Evolutionary conservation across 2,888 invertebrate genomes (phyloP), one percentile per base, ranked within the genome.

Genomic region (Ditula angustiorana): DNA sequence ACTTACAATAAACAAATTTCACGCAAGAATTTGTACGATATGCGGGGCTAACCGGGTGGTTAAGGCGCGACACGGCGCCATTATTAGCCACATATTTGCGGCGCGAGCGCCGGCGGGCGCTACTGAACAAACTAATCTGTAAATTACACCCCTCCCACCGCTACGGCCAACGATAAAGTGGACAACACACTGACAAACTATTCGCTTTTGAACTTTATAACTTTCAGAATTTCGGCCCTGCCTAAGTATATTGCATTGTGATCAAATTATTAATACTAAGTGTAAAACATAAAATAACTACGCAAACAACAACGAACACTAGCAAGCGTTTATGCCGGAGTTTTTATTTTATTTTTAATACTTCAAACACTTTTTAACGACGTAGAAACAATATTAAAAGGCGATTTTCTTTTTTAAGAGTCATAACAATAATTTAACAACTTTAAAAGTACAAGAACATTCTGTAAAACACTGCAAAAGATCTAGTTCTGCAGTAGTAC

Each of bases 81-180:
- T 84, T 87, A 88, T 89, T 85, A 82, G 79, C 81, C 81, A 81
- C 87, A 88, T 88, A 88, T 88, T 90, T 90, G 86, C 80, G 82
- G 82, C 77, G 68, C 70, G 74, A 76, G 75, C 73, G 78, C 82
- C 83, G 81, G 13, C 52, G 7, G 83, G n/a, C n/a, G n/a, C 82
- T 83, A 78, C 88, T 87, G 83, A 88, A 87, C 88, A 91, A 91
- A 91, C 91, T 91, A 91, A 91, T 92, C 89, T 89, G 89, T 84
- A 90, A 91, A 91, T 91, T 87, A 91, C 86, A 87, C 85, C 82
- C 59, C 70, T 59, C 66, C 63, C 67, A 61, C 71, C 64, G 52
- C n/a, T n/a, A n/a, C 46, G 61, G 69, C 69, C 66, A 74, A 74
- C 75, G 74, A 73, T 72, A 78, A 79, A 80, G 79, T 81, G 82